Evolutionary conservation across 2,113 vertebrate genomes (phyloP), one percentile per base, ranked within the genome.

Genomic region (Balaenoptera acutorostrata): DNA sequence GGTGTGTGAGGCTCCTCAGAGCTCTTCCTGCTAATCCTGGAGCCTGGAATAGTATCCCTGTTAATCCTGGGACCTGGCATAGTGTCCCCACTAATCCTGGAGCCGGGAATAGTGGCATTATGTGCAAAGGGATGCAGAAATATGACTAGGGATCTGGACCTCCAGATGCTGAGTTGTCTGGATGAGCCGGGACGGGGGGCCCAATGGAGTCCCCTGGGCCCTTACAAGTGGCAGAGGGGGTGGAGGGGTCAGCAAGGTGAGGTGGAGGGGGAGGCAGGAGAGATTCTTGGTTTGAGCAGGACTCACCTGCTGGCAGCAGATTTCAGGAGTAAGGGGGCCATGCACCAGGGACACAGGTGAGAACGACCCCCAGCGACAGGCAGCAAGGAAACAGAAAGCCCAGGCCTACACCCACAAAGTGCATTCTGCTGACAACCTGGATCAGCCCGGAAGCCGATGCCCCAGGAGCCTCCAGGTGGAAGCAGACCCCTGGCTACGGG

Each of bases 121-220:
- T 10, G 1, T 63, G 27, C 8, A 2, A 0, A 33, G 29, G 68
- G 59, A 52, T 17, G 31, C 64, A 39, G 2, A 8, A 25, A 4
- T 18, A 23, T 52, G 23, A 9, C 44, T 15, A n/a, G 66, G 87
- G 25, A 3, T 12, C 15, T 20, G 39, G 80, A 12, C 36, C 7
- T 23, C 20, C 44, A 39, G 74, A 21, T 21, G 7, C 17, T 11
- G 46, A 41, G 80, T 20, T 29, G 27, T 57, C 25, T 41, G 14
- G 27, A 29, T 9, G 15, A 11, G 15, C 36, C 4, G 0, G 18
- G 15, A 15, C 0, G 52, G 15, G 52, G 44, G 17, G 44, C 33
- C n/a, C 18, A 2, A 2, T 17, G 61, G 31, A 0, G 6, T 13
- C 8, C 10, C 44, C 33, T 31, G 17, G 7, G n/a, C 18, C 41